phyloP scores from a whole-genome alignment of 2,888 invertebrate genomes.

The Drosophila antonietae region DNA sequence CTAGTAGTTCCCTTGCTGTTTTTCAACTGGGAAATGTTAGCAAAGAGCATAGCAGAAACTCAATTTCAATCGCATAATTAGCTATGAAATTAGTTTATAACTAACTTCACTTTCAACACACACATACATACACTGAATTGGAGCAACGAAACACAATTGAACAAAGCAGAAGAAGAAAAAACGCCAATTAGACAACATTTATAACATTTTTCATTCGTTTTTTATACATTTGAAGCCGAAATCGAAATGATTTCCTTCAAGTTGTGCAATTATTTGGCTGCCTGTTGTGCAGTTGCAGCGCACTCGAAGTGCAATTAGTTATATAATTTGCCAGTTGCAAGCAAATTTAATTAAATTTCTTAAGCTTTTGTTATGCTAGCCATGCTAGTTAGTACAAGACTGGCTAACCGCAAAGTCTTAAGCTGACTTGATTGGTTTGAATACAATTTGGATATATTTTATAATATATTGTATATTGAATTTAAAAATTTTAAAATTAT shows the following conservation, averaged over 20 bases:
- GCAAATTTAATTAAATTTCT: slow-evolving; percentile 18
- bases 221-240: not conserved
- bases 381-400: not conserved
- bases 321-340: slow-evolving; percentile 12
- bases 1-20: not conserved
- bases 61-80: not conserved
- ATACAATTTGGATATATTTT: not conserved
- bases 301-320: slow-evolving; percentile 17
- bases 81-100: slow-evolving; percentile 1
- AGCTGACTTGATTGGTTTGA: not conserved
- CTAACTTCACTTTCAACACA: slow-evolving; percentile 5
- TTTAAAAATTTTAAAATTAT: too few species aligned
- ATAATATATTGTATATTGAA: not conserved
- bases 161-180: not conserved
- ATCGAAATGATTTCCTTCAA: slow-evolving; percentile 26
- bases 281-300: slow-evolving; percentile 14
- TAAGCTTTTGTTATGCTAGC: not conserved
- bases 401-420: not conserved
- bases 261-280: slow-evolving; percentile 29
- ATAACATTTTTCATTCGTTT: not conserved
- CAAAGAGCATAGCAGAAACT: not conserved
- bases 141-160: slow-evolving; percentile 1
- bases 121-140: not conserved
- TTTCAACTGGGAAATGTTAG: slow-evolving; percentile 9
- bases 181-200: slow-evolving; percentile 6